These are phyloP conservation scores for Diabrotica undecimpunctata DNA, from an alignment of 1,140 invertebrate genomes.

Conservation along the genomic window DNA sequence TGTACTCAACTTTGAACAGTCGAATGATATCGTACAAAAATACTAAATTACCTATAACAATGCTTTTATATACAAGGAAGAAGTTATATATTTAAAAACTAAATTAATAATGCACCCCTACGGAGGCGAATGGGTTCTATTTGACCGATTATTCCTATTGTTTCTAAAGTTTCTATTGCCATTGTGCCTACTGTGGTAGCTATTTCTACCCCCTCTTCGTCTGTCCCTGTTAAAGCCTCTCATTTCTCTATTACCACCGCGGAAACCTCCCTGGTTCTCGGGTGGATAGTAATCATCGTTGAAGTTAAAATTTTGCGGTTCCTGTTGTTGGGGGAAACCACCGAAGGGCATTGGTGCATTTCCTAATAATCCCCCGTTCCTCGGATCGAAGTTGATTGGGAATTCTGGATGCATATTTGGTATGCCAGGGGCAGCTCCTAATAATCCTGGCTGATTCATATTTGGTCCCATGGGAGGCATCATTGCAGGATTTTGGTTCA, in stretches of 20 bases:
- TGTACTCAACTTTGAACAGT: too few species aligned
- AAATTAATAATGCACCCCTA: conserved; percentile 7
- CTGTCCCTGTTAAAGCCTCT: conserved; percentile 25
- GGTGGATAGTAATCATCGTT: conserved; percentile 36
- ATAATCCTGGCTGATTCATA: conserved; percentile 36
- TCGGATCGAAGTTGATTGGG: conserved; percentile 42
- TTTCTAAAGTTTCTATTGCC: conserved; percentile 28
- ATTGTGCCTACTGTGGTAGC: conserved; percentile 32
- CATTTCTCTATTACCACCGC: conserved; percentile 21
- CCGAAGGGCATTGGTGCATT: conserved; percentile 36
- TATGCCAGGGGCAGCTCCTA: conserved; percentile 42
- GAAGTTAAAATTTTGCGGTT: conserved; percentile 26
- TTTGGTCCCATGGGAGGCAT: conserved; percentile 28
- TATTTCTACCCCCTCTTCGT: conserved; percentile 22
- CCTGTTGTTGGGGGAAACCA: conserved; percentile 26
- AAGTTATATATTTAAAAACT: conserved; percentile 4
- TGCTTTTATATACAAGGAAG: conserved; percentile 11
- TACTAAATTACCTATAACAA: too few species aligned
- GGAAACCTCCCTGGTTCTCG: conserved; percentile 22
- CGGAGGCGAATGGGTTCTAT: conserved; percentile 30
- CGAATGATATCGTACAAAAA: too few species aligned
- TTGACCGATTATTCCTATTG: conserved; percentile 28
- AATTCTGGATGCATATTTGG: conserved; percentile 39
- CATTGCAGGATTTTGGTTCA: conserved; percentile 30
- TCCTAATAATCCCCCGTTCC: conserved; percentile 41